A percentile compares a stretch with the other conserved stretches of the same genome.
phyloP scores from a whole-genome alignment of 2,113 vertebrate genomes.

The Willisornis vidua region DNA sequence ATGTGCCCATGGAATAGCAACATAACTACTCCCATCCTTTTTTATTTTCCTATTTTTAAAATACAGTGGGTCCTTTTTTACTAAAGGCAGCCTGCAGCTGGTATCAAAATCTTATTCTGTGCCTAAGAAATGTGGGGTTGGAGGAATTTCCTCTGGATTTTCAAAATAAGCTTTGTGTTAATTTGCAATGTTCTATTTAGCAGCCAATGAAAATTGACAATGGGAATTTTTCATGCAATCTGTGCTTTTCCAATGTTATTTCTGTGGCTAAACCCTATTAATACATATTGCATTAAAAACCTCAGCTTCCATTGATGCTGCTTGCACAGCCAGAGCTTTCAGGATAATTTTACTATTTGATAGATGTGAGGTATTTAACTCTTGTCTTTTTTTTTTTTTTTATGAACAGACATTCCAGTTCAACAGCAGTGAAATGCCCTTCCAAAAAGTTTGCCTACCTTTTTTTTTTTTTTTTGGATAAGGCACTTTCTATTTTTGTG shows the following conservation, averaged over 20 bases:
- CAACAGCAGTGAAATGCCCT: neutral
- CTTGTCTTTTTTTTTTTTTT: neutral
- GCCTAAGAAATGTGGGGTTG: neutral
- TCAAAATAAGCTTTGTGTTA: neutral
- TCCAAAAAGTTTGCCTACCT: neutral
- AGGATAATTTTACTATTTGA: slow-evolving; percentile 8
- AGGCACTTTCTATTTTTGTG: neutral
- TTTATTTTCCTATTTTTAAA: neutral
- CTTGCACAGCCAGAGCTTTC: neutral
- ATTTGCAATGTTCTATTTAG: slow-evolving; percentile 25
- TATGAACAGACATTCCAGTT: neutral
- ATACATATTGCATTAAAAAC: slow-evolving; percentile 31
- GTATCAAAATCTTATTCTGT: neutral
- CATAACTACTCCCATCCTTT: neutral
- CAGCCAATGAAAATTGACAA: neutral
- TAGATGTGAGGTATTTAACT: neutral
- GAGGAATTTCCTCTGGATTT: neutral
- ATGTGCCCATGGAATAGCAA: neutral
- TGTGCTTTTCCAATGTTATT: neutral
- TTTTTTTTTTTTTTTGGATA: neutral
- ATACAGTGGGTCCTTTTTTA: neutral
- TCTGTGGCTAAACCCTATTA: neutral
- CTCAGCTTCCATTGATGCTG: neutral
- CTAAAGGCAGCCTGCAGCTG: neutral
- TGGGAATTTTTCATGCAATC: neutral